Evolutionary conservation across 2,888 invertebrate genomes (phyloP).

Genomic region (Hemistola chrysoprasaria): DNA sequence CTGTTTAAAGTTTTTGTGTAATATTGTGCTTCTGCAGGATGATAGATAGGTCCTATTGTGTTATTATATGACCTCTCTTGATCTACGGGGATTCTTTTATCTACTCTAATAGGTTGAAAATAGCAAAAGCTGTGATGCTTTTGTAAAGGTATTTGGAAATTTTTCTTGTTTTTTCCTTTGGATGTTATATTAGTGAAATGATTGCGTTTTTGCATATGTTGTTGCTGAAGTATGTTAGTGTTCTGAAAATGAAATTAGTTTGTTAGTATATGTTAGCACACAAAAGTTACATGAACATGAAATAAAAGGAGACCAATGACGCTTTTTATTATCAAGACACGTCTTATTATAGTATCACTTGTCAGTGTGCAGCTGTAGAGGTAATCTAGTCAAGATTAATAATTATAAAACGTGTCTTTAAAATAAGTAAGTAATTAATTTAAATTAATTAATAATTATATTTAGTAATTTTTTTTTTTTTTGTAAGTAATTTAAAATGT

Average conservation of each 20-base stretch:
- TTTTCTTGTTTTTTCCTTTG: slow-evolving; percentile 82
- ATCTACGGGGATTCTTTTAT: slow-evolving; percentile 78
- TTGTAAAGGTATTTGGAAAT: slow-evolving; percentile 84
- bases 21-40: slow-evolving; percentile 66
- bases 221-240: slow-evolving; percentile 82
- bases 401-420: no score
- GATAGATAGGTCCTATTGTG: slow-evolving; percentile 75
- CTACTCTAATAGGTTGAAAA: slow-evolving; percentile 84
- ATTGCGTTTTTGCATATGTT: slow-evolving; percentile 80
- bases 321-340: slow-evolving; percentile 11
- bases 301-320: slow-evolving; percentile 5
- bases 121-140: slow-evolving; percentile 86
- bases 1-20: slow-evolving; percentile 77
- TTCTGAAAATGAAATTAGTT: slow-evolving; percentile 81
- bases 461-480: no score
- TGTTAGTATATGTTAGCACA: slow-evolving; percentile 43
- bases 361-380: no score
- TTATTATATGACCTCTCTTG: slow-evolving; percentile 72
- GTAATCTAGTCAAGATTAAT: no score
- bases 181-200: slow-evolving; percentile 78
- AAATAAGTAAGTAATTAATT: no score
- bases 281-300: slow-evolving; percentile 18
- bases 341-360: no score
- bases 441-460: no score
- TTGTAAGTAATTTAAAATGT: slow-evolving; percentile 21